Evolutionary conservation across 2,113 vertebrate genomes (phyloP).

Genomic region (Butorides virescens): DNA sequence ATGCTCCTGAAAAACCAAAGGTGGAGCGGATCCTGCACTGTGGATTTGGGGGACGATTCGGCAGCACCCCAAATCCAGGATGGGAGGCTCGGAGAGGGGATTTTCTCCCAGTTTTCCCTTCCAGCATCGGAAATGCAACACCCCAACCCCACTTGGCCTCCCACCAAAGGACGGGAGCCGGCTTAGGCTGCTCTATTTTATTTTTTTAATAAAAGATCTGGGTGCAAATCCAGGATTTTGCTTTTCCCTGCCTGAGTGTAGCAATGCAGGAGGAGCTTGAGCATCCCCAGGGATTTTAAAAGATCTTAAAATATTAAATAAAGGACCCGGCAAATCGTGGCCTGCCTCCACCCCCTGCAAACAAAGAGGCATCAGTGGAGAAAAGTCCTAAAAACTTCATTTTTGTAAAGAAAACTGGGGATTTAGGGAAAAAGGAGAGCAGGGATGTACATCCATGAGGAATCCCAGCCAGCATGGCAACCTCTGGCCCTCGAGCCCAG

Average conservation of each 20-base stretch:
- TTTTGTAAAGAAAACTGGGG: background rate
- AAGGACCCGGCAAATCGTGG: background rate
- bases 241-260: background rate
- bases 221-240: background rate
- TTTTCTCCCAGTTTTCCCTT: background rate
- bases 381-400: background rate
- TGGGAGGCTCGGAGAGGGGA: background rate
- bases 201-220: background rate
- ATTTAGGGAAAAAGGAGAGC: background rate
- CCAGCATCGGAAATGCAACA: background rate
- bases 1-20: background rate
- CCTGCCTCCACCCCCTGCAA: background rate
- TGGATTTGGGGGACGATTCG: background rate
- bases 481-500: background rate
- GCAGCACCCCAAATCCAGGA: background rate
- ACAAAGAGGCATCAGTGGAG: background rate
- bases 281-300: background rate
- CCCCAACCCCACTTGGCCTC: background rate
- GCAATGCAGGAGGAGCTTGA: background rate
- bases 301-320: background rate
- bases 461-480: background rate
- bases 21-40: accelerated
- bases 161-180: background rate
- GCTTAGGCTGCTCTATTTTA: background rate
- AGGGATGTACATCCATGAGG: background rate